Evolutionary conservation across 2,113 vertebrate species (phyloP), one percentile per base, ranked within the genome.

Genomic region (Vanacampus margaritifer): DNA sequence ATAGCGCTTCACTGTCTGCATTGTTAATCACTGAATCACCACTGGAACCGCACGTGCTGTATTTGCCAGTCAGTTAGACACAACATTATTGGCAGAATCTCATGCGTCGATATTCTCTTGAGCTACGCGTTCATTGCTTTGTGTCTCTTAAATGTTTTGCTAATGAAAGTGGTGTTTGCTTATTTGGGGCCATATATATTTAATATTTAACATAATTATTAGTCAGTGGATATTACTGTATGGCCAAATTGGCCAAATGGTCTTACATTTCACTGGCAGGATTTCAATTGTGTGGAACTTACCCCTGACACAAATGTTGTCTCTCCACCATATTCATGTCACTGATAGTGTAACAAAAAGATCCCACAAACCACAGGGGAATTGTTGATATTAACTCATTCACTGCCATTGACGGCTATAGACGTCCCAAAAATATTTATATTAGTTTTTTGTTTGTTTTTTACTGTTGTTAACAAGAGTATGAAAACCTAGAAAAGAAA

Each of bases 111-210:
- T 74, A 72, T 87, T 65, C 57, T 65, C 67, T 63, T 6, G 7
- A 46, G 62, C 81, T 87, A 80, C 57, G 80, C 76, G 70, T 72
- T 67, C 72, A 76, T 79, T 58, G 45, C 54, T 68, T 41, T 12
- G 74, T 14, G 36, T 86, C 53, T 80, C 32, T 28, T 14, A 8
- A 86, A 76, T 73, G 57, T 53, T 21, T 63, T 69, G 70, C 74
- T 72, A 46, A 76, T 51, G 13, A 65, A 64, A 70, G 46, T 68
- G 59, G 73, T 54, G 57, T 63, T 48, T 24, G 79, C 76, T 82
- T 82, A 77, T 79, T 75, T 56, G 78, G 57, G 62, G 48, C 21
- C 48, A n/a, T n/a, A n/a, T n/a, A n/a, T n/a, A 56, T 14, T 56
- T 28, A 23, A 13, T 28, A 17, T 5, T 19, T 0, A 19, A 58